Evolutionary conservation across 2,888 invertebrate species (phyloP).

Genomic region (Thereva nobilitata): DNA sequence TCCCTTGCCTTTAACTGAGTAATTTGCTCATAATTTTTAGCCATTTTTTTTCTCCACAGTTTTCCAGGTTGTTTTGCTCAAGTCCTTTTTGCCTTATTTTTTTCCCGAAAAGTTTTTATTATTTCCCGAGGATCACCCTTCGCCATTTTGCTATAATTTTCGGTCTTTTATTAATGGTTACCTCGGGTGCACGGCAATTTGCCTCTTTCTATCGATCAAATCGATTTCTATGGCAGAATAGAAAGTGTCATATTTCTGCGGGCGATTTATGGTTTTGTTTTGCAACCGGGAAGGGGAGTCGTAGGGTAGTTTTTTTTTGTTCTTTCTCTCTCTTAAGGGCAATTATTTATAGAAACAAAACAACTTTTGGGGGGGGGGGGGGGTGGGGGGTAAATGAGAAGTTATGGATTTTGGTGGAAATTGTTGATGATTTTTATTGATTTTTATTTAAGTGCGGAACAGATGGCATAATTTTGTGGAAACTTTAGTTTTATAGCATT

Average conservation of each 20-base stretch:
- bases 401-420: no score
- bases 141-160: conserved; percentile 9
- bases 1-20: conserved; percentile 24
- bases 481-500: no score
- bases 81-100: conserved; percentile 1
- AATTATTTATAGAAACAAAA: no score
- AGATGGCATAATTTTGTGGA: no score
- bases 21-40: conserved; percentile 30
- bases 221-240: conserved; percentile 29
- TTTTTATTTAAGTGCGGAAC: no score
- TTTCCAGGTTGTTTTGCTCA: conserved; percentile 15
- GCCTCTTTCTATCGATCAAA: conserved; percentile 35
- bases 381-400: no score
- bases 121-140: background rate
- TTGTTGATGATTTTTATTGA: no score
- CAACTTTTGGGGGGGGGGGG: no score
- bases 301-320: no score
- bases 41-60: conserved; percentile 20
- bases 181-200: conserved; percentile 37
- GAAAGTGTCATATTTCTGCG: conserved; percentile 20
- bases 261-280: conserved; percentile 28
- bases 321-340: no score
- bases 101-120: conserved; percentile 17
- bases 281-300: background rate
- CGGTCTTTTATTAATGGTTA: conserved; percentile 36